Base-by-base conservation (phyloP, 1,140 invertebrate species). In the Drosophila teissieri region DNA sequence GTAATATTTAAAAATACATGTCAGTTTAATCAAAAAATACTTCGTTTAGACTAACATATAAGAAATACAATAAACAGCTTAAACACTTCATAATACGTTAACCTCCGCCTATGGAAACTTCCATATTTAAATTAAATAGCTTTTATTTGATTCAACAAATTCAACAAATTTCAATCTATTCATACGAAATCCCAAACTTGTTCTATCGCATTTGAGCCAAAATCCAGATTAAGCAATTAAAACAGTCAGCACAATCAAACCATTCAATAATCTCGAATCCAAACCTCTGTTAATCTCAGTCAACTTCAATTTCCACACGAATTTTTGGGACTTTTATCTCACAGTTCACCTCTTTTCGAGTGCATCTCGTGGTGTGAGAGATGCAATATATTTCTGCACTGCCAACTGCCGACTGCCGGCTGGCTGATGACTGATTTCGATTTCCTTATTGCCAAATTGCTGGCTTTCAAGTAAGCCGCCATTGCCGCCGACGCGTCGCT, bases 391-490 rank as follows among this genome's bases (percentile, higher is more conserved):
- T 74, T 56, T 72, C 54, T 64, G 58, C 67, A 27, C 56, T 64
- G 54, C 67, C 46, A 2, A 19, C 19, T 19, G 54, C 67, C 46
- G 19, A 19, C 19, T 19, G 19, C 19, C 19, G 19, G 19, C 19
- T 19, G 53, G 44, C 54, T 84, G 81, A 85, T 72, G 83, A 52
- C 83, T 49, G 78, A 63, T 65, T 76, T 82, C 57, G 75, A 78
- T 86, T 86, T 86, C 83, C 83, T 84, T 74, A 73, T 88, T 86
- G 84, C 63, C 74, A 80, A 73, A 70, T 75, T 56, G 57, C 54
- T 80, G 60, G 54, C 76, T 88, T 89, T 88, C 51, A 84, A 72
- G 45, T 80, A 48, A 54, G 73, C 80, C 83, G 83, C 37, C 76
- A 55, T 19, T 64, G 70, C 24, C 54, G 55, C 51, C 67, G 54